Base-by-base conservation (phyloP, 2,888 invertebrate genomes). In the Tenthredo scrophulariae region DNA sequence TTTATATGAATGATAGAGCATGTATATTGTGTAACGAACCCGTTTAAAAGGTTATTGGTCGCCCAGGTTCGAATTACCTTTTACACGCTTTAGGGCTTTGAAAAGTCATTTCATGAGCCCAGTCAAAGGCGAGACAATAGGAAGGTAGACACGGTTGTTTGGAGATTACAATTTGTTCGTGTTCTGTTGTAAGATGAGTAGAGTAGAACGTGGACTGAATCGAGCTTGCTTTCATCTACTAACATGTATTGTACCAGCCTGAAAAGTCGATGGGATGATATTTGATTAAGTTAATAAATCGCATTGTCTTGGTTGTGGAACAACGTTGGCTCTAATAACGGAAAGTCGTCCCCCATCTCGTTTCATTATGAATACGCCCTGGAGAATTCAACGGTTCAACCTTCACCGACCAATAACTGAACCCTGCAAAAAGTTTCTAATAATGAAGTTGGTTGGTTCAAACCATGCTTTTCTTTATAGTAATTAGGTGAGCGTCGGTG, bases 231-330 rank as follows among this genome's bases (percentile, higher is more conserved):
- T 77, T 77, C 29, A 77, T 77, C 33, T 54, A 33, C 33, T 54
- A 54, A 40, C 26, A 33, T 10, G 77, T 33, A 77, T 77, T 77
- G 33, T 54, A 54, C 77, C 18, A 40, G 77, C 29, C 26, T 54
- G n/a, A 29, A 77, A 77, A 54, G 54, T 54, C 54, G 54, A 74
- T 43, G 40, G 72, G 50, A 54, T 18, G 54, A 50, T 54, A 33
- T 77, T 77, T 54, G 77, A 77, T 74, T 74, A 74, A 74, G 54
- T 54, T 77, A 77, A 77, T 77, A 54, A 77, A 77, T 77, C 54
- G 54, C 77, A 77, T 77, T 54, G 54, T 77, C 77, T 77, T 33
- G 54, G 77, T 26, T 33, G 77, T 3, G 10, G 77, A 77, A 77
- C 50, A 77, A 77, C n/a, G 54, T 77, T 29, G 33, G 54, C 10